These are phyloP conservation scores for Meteorus cinctellus DNA, from an alignment of 2,888 invertebrate genomes.

Conservation along the genomic window DNA sequence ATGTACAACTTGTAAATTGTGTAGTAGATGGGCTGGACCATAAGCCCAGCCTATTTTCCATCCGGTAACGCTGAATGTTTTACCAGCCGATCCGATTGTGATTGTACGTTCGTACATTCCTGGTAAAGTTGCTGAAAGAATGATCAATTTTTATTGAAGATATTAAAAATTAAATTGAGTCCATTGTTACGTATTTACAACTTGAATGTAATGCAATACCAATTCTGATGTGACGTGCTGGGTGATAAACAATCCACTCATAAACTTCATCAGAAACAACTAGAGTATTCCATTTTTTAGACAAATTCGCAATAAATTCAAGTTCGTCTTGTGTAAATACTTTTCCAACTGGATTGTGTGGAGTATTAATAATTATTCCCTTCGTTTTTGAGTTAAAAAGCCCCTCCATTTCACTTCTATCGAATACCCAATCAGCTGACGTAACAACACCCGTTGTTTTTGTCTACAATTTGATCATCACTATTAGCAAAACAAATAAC, in stretches of 20 bases:
- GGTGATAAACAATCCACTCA: conserved; percentile 95
- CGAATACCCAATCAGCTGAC: conserved; percentile 93
- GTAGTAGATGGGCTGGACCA: conserved; percentile 87
- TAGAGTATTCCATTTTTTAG: conserved; percentile 93
- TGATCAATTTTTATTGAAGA: not conserved
- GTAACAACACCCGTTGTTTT: conserved; percentile 75
- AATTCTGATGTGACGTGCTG: conserved; percentile 89
- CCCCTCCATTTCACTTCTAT: conserved; percentile 84
- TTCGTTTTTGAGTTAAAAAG: conserved; percentile 93
- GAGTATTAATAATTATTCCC: conserved; percentile 96
- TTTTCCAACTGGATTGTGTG: conserved; percentile 98
- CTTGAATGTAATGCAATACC: conserved; percentile 75
- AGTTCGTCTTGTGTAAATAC: conserved; percentile 84
- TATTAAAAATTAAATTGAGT: not conserved
- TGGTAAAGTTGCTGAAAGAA: conserved; percentile 84
- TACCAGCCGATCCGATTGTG: conserved; percentile 97
- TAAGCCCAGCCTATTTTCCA: conserved; percentile 99
- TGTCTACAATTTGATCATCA: conserved; percentile 59
- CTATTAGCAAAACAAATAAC: conserved; percentile 52
- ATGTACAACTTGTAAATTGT: conserved; percentile 90
- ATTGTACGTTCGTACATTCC: conserved; percentile 99
- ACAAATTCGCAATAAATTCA: conserved; percentile 87
- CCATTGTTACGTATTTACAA: too few species aligned
- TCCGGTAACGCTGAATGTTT: conserved; percentile 98
- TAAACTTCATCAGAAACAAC: conserved; percentile 98